Evolutionary conservation across 2,113 vertebrate genomes (phyloP), one percentile per base, ranked within the genome.

Genomic region (Hippocampus barbouri): DNA sequence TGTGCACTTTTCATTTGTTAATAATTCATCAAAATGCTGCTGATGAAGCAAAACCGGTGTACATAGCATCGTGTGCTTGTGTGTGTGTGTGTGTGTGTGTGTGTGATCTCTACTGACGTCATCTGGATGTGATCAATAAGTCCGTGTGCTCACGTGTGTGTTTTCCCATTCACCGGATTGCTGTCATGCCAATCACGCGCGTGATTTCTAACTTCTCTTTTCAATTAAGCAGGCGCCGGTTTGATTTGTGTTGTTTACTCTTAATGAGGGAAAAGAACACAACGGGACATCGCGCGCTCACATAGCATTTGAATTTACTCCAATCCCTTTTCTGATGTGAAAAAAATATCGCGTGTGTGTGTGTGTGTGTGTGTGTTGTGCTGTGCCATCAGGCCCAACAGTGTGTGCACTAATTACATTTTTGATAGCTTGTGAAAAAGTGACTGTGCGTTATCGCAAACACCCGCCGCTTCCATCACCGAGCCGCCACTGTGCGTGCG

Each of bases 351-450:
- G n/a, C n/a, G n/a, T 49, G 47, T 49, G 47, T 43, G 14, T 60
- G 62, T 60, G 72, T 73, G 43, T 60, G 64, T 60, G 25, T 71
- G 54, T 56, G 49, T 72, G 70, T 51, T 56, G 60, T 38, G 70
- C 51, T 56, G 60, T 38, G 38, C 59, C 77, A 85, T 88, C 86
- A 84, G 53, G 43, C 9, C 71, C 79, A 77, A 70, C 61, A 25
- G 75, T 66, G 82, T 72, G 64, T 75, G 78, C 47, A 66, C 85
- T 90, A 85, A 90, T 90, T 88, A 86, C 81, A 72, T 77, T 75
- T 60, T 72, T 79, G 79, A 85, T 83, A 84, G 88, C 86, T 79
- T 77, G 81, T 74, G 81, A 84, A 71, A 73, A 69, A 82, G 64
- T 71, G 23, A 77, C 66, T 18, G 76, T 76, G 74, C 71, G 76